phyloP scores from a whole-genome alignment of 1,140 invertebrate species.

The Lucilia cuprina region DNA sequence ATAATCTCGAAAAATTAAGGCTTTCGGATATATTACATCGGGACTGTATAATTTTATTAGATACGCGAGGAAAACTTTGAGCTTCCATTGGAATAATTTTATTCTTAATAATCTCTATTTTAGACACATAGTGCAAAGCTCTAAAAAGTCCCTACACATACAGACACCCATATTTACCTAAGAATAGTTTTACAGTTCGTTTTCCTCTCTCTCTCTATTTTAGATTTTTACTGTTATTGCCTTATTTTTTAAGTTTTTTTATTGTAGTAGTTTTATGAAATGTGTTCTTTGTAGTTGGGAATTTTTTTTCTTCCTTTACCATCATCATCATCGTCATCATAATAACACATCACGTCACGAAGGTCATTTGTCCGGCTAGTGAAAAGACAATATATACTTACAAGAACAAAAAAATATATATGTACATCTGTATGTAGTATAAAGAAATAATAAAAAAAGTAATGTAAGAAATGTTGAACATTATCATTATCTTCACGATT shows the following conservation, averaged over 20 bases:
- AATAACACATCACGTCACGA: constrained; percentile 21
- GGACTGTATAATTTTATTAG: too few species aligned
- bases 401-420: background rate
- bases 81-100: too few species aligned
- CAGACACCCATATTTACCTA: background rate
- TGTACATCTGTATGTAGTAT: too few species aligned
- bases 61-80: too few species aligned
- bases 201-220: background rate
- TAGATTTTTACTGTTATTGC: background rate
- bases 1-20: too few species aligned
- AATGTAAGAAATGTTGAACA: background rate
- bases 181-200: background rate
- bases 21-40: too few species aligned
- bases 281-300: background rate
- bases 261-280: background rate
- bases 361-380: constrained; percentile 22
- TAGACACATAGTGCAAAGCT: background rate
- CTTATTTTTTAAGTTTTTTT: background rate
- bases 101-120: too few species aligned
- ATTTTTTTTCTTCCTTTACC: background rate
- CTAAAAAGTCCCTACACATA: background rate
- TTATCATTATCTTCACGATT: constrained; percentile 13
- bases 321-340: background rate
- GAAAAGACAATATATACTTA: background rate
- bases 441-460: background rate